phyloP scores from a whole-genome alignment of 30 jellyfish, hydroid and myxozoan genomes.

The Sanderia malayensis region DNA sequence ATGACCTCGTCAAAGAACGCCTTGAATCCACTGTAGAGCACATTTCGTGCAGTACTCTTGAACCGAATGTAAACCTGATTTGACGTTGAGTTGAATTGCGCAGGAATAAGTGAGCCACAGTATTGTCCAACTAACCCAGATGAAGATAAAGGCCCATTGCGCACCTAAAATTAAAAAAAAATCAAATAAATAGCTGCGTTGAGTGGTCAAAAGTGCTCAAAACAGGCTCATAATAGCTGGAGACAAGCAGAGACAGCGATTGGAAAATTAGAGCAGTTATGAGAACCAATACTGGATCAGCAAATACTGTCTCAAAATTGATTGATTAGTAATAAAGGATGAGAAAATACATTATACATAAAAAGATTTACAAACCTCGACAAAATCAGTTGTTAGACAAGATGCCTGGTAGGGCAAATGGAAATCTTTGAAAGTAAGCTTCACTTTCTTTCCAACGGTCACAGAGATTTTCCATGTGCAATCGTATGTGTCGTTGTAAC shows the following conservation, averaged over 20 bases:
- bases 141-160: constrained; percentile 37
- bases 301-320: too few species aligned
- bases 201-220: too few species aligned
- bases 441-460: constrained; percentile 36
- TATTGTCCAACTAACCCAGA: constrained; percentile 59
- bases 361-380: constrained; percentile 31
- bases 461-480: constrained; percentile 73
- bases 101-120: constrained; percentile 39
- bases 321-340: too few species aligned
- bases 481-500: constrained; percentile 52
- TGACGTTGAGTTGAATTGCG: constrained; percentile 11
- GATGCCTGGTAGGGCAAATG: constrained; percentile 32
- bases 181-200: too few species aligned
- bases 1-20: constrained; percentile 50
- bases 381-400: constrained; percentile 44
- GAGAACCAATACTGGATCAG: too few species aligned
- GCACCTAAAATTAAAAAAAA: constrained; percentile 14
- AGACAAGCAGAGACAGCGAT: too few species aligned
- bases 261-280: too few species aligned
- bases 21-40: constrained; percentile 37
- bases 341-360: background rate
- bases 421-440: constrained; percentile 41
- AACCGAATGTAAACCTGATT: constrained; percentile 44
- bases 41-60: constrained; percentile 22
- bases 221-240: too few species aligned